These are phyloP conservation scores for Myotis myotis DNA, from an alignment of 2,797 vertebrate genomes.

Conservation along the genomic window DNA sequence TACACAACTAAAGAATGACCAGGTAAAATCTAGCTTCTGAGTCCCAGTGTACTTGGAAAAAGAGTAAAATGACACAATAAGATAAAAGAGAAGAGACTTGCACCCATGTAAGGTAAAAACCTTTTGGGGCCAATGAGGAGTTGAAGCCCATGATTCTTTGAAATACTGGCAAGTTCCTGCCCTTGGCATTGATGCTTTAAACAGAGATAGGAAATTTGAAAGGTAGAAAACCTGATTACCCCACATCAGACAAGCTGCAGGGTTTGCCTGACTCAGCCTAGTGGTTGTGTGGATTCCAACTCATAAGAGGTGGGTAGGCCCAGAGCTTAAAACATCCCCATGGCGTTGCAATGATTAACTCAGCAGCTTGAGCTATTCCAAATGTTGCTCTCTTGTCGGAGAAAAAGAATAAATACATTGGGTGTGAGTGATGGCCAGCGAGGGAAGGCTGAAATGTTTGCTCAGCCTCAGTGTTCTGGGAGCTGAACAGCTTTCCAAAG, in stretches of 20 bases:
- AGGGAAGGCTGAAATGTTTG: constrained; percentile 73
- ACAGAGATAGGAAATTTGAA: constrained; percentile 75
- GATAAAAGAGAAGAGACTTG: constrained; percentile 26
- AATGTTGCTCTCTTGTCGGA: constrained; percentile 80
- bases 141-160: constrained; percentile 9
- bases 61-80: background rate
- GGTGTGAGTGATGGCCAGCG: constrained; percentile 81
- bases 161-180: constrained; percentile 44
- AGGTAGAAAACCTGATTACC: constrained; percentile 20
- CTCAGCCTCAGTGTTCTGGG: constrained; percentile 72
- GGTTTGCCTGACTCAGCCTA: constrained; percentile 41
- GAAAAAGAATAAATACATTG: constrained; percentile 82
- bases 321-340: constrained; percentile 65
- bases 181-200: constrained; percentile 73
- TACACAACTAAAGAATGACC: background rate
- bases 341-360: constrained; percentile 78
- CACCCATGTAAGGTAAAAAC: background rate
- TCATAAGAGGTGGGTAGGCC: constrained; percentile 46
- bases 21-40: background rate
- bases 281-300: constrained; percentile 40
- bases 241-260: background rate
- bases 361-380: constrained; percentile 79
- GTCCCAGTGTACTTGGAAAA: background rate
- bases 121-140: background rate
- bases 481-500: constrained; percentile 65